Conservation (phyloP, 2,113 vertebrate species). For the Phaetusa simplex region DNA sequence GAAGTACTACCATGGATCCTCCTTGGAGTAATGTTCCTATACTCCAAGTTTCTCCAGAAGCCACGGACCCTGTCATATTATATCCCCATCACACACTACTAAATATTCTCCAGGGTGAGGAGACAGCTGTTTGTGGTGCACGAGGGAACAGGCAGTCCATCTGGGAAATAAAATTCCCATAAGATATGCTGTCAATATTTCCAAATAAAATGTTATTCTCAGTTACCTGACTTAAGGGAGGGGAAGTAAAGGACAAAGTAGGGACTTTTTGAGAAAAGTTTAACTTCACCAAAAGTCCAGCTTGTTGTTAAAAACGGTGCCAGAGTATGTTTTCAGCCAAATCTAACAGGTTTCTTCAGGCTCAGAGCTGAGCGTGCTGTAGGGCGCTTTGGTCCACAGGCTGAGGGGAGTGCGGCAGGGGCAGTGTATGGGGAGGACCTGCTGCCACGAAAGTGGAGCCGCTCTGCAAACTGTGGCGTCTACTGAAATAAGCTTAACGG, state of each 20-base stretch:
- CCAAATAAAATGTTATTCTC: slow-evolving; percentile 10
- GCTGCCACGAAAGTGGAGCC: background rate
- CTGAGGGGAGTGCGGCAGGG: rapidly evolving
- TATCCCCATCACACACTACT: background rate
- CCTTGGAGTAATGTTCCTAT: background rate
- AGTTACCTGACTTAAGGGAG: background rate
- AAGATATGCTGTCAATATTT: background rate
- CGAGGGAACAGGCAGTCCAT: background rate
- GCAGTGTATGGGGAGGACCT: background rate
- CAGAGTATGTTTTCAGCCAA: background rate
- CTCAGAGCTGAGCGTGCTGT: background rate
- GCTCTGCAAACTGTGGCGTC: background rate
- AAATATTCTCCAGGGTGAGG: background rate
- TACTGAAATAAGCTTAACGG: rapidly evolving
- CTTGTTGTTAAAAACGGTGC: background rate
- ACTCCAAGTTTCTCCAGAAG: background rate
- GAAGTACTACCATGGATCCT: background rate
- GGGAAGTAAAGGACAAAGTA: background rate
- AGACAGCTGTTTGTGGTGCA: slow-evolving; percentile 17
- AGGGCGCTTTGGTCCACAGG: background rate
- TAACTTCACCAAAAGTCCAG: background rate
- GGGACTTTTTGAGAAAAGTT: background rate
- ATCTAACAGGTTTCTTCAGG: background rate
- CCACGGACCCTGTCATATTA: background rate
- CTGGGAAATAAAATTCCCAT: background rate